Conservation (phyloP, 2,113 vertebrate genomes). For the Pungitius pungitius region DNA sequence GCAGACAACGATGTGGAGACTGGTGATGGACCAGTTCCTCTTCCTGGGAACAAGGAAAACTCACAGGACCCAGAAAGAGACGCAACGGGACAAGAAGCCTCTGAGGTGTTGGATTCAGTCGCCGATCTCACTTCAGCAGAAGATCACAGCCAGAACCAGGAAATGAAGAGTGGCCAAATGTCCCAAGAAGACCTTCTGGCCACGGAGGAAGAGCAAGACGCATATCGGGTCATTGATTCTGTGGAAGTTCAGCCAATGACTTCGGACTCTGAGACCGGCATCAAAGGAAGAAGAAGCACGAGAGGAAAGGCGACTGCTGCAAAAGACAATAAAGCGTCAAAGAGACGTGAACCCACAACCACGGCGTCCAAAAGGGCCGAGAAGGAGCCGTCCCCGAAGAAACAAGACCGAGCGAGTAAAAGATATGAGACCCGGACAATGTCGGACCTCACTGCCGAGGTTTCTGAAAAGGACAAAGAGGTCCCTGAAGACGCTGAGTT, state of each 20-base stretch:
- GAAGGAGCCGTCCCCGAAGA: slow-evolving; percentile 27
- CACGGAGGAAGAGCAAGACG: slow-evolving; percentile 38
- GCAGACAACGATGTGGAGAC: not conserved
- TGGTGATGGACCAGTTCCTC: not conserved
- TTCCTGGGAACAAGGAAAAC: not conserved
- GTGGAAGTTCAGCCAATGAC: slow-evolving; percentile 45
- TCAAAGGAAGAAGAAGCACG: not conserved
- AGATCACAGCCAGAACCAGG: not conserved
- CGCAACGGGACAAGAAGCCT: slow-evolving; percentile 15
- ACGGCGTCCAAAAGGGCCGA: slow-evolving; percentile 29
- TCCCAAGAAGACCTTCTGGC: slow-evolving; percentile 7
- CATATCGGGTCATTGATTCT: slow-evolving; percentile 47
- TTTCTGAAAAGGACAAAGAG: slow-evolving; percentile 2
- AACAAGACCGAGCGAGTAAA: slow-evolving; percentile 5
- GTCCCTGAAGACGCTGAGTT: slow-evolving; percentile 30
- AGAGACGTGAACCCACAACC: not conserved
- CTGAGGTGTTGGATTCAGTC: slow-evolving; percentile 48
- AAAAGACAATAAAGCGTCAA: slow-evolving; percentile 21
- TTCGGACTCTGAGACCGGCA: slow-evolving; percentile 12
- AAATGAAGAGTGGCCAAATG: not conserved
- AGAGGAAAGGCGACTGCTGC: not conserved
- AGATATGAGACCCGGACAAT: slow-evolving; percentile 11
- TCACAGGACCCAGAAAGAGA: not conserved
- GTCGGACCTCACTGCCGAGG: not conserved
- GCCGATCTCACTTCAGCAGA: slow-evolving; percentile 29